Percentiles rank a stretch among this genome's conserved stretches.
These are phyloP conservation scores for Brachionichthys hirsutus DNA, from an alignment of 2,113 vertebrate genomes.

Conservation along the genomic window DNA sequence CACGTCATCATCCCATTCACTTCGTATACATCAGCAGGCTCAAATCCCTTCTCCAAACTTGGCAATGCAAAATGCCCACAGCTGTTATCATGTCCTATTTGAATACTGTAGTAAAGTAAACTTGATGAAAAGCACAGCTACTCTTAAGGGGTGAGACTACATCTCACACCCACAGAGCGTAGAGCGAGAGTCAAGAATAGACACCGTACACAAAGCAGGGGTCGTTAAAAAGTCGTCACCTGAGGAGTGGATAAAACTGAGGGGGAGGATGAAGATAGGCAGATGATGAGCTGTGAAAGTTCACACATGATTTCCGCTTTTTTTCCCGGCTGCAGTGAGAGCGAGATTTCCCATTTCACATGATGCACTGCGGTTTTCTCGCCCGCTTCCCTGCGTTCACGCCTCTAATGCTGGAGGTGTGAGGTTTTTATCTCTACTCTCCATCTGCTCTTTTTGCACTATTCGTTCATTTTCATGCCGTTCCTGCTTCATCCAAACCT, in stretches of 20 bases:
- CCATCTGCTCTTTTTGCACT: constrained; percentile 29
- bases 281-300: no score
- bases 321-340: not conserved
- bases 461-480: constrained; percentile 17
- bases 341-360: constrained; percentile 16
- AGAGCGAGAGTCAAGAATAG: constrained; percentile 28
- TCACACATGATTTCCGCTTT: no score
- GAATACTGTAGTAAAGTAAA: no score
- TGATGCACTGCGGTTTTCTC: constrained; percentile 45
- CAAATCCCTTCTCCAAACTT: no score
- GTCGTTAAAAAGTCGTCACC: constrained; percentile 25
- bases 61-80: no score
- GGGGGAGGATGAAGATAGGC: not conserved
- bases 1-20: not conserved
- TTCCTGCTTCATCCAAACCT: not conserved
- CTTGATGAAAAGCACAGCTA: no score
- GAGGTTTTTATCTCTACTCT: constrained; percentile 15
- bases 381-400: constrained; percentile 6
- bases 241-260: constrained; percentile 7
- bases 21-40: no score
- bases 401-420: constrained; percentile 4
- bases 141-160: no score
- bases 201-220: constrained; percentile 27
- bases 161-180: no score
- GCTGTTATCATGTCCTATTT: no score